Evolutionary conservation across 2,888 invertebrate species (phyloP).

Genomic region (Empis livida): DNA sequence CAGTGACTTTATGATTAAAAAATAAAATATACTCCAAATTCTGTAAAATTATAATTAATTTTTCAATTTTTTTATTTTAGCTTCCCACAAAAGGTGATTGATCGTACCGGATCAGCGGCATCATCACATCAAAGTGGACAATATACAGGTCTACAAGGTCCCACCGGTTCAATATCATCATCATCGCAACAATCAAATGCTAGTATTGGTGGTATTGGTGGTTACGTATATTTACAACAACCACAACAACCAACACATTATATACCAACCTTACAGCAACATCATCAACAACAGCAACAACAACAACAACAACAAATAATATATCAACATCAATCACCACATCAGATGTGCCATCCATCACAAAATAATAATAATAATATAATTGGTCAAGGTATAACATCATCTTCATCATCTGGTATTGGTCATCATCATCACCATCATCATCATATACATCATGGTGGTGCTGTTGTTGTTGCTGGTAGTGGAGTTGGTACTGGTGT

Average conservation of each 20-base stretch:
- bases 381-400: not conserved
- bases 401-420: not conserved
- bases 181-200: constrained; percentile 16
- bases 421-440: constrained; percentile 26
- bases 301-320: constrained; percentile 27
- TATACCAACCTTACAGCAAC: constrained; percentile 16
- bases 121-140: constrained; percentile 17
- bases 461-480: constrained; percentile 33
- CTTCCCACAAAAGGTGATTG: constrained; percentile 36
- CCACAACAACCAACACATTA: constrained; percentile 27
- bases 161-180: constrained; percentile 21
- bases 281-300: constrained; percentile 9
- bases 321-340: constrained; percentile 23
- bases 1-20: too few relatives aligned
- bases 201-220: constrained; percentile 20
- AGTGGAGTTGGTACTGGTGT: constrained; percentile 29
- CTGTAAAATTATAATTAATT: too few relatives aligned
- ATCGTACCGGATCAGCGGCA: constrained; percentile 27
- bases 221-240: constrained; percentile 34
- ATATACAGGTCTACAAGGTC: constrained; percentile 23
- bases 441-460: constrained; percentile 27
- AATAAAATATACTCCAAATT: too few relatives aligned
- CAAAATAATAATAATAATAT: constrained; percentile 3
- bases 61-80: constrained; percentile 18
- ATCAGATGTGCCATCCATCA: constrained; percentile 33